A percentile compares a stretch with the other conserved stretches of the same genome.
phyloP scores from a whole-genome alignment of 2,888 invertebrate genomes.

The Ariolimax columbianus region DNA sequence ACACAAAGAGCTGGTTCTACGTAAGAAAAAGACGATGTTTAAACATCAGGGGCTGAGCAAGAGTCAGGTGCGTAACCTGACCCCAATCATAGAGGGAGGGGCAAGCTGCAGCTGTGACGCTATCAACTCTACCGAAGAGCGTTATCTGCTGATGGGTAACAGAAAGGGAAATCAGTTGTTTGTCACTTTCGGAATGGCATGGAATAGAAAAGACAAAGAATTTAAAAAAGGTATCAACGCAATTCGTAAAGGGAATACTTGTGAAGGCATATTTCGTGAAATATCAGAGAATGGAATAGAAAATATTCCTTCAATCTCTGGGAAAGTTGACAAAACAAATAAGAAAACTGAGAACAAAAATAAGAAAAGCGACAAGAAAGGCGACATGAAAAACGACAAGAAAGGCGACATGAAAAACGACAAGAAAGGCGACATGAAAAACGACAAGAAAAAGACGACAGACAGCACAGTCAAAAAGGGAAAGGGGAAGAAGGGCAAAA shows the following conservation, averaged over 20 bases:
- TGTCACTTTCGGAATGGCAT: constrained; percentile 57
- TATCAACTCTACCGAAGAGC: constrained; percentile 53
- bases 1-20: constrained; percentile 53
- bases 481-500: constrained; percentile 43
- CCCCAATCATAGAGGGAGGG: constrained; percentile 56
- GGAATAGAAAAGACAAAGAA: constrained; percentile 56
- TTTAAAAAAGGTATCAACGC: constrained; percentile 60
- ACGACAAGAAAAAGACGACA: constrained; percentile 24
- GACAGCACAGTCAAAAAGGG: constrained; percentile 44
- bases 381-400: neutral
- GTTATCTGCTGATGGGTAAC: constrained; percentile 60
- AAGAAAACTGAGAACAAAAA: constrained; percentile 21
- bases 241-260: constrained; percentile 59
- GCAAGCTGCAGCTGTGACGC: constrained; percentile 57
- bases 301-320: neutral
- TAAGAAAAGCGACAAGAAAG: constrained; percentile 20
- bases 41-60: constrained; percentile 54
- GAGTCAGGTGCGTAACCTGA: constrained; percentile 52
- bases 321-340: constrained; percentile 29
- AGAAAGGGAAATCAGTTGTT: constrained; percentile 53
- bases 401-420: neutral
- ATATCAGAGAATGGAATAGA: constrained; percentile 35
- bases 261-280: constrained; percentile 54
- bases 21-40: constrained; percentile 59
- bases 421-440: neutral